Evolutionary conservation across 2,797 vertebrate genomes (phyloP).

Genomic region (Anguilla megastoma): DNA sequence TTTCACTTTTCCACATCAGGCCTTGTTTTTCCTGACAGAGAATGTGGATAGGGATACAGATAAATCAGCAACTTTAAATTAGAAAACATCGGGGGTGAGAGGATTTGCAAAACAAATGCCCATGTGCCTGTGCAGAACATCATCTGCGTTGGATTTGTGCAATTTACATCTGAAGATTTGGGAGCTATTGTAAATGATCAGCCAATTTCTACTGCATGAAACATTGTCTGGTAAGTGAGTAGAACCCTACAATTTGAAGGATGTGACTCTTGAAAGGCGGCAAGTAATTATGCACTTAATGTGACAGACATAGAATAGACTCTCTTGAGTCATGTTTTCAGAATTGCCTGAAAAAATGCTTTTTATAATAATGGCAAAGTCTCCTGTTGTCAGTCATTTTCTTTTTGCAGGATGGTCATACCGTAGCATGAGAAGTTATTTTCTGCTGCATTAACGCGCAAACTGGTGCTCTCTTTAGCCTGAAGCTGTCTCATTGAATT

Average conservation of each 20-base stretch:
- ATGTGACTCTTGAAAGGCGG: background rate
- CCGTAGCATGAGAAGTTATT: background rate
- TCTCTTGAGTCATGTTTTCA: background rate
- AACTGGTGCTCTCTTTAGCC: background rate
- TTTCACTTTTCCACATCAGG: background rate
- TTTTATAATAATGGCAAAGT: background rate
- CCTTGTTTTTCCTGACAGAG: background rate
- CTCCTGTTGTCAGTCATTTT: background rate
- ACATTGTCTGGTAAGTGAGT: background rate
- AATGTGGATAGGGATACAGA: background rate
- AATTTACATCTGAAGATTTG: background rate
- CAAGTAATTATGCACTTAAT: background rate
- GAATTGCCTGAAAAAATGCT: background rate
- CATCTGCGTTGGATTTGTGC: background rate
- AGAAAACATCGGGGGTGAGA: background rate
- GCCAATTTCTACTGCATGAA: background rate
- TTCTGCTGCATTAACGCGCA: background rate
- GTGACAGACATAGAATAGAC: background rate
- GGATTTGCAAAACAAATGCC: background rate
- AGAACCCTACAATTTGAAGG: background rate
- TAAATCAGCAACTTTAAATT: background rate
- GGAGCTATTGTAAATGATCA: background rate
- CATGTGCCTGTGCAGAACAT: background rate
- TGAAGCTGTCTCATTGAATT: background rate
- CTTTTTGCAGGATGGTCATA: background rate